Evolutionary conservation across 2,797 vertebrate species (phyloP).

Genomic region (Sorex maritimensis): DNA sequence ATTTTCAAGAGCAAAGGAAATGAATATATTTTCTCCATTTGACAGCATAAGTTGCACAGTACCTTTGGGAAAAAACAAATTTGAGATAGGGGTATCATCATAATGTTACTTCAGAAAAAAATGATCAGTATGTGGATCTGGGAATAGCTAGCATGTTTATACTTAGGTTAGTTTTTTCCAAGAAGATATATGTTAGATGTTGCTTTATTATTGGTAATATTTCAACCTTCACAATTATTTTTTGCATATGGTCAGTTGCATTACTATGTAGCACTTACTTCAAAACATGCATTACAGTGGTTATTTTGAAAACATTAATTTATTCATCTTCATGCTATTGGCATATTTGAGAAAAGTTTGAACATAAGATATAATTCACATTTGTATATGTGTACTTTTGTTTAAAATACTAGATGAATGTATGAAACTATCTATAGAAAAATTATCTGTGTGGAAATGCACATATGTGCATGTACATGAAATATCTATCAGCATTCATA

Average conservation of each 20-base stretch:
- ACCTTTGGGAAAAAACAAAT: conserved; percentile 14
- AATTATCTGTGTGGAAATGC: not conserved
- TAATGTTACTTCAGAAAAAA: conserved; percentile 53
- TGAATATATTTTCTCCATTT: not conserved
- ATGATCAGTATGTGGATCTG: not conserved
- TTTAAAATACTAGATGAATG: conserved; percentile 51
- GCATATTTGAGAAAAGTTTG: conserved; percentile 66
- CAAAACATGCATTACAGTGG: not conserved
- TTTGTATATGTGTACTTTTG: not conserved
- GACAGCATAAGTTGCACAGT: not conserved
- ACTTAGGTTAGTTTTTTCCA: conserved; percentile 45
- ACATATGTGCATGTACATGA: not conserved
- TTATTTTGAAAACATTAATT: conserved; percentile 69
- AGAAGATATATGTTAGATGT: not conserved
- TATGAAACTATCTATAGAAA: conserved; percentile 21
- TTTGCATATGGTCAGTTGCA: conserved; percentile 46
- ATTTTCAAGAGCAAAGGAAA: conserved; percentile 21
- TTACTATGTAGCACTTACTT: not conserved
- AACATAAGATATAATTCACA: conserved; percentile 22
- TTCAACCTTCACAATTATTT: conserved; percentile 66
- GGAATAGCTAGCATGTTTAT: not conserved
- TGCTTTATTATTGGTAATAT: conserved; percentile 49
- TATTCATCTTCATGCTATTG: conserved; percentile 27
- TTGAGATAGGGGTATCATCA: not conserved
- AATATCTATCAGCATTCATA: not conserved